A percentile compares a stretch with the other conserved stretches of the same genome.
Evolutionary conservation across 2,113 vertebrate species (phyloP).

Genomic region (Ageneiosus marmoratus): DNA sequence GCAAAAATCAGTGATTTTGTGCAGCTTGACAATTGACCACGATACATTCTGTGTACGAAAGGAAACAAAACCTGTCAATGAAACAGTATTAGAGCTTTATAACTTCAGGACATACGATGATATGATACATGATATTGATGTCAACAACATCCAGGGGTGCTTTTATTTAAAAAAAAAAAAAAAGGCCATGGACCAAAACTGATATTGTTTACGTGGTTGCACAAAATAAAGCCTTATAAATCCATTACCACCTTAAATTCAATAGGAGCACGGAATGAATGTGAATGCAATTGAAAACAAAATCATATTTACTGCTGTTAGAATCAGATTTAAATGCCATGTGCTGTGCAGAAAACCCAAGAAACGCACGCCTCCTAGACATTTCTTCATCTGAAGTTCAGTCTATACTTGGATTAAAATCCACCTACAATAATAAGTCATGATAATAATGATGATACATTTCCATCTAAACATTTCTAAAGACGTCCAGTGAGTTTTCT

Average conservation of each 20-base stretch:
- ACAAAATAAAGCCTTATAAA: constrained; percentile 38
- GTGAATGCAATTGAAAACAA: not conserved
- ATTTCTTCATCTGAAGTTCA: not conserved
- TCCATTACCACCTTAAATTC: not conserved
- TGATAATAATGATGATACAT: constrained; percentile 8
- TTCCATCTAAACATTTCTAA: constrained; percentile 24
- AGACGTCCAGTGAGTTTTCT: not conserved
- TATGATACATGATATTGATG: not conserved
- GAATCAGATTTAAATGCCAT: not conserved
- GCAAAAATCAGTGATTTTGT: not conserved
- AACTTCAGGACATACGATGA: constrained; percentile 4
- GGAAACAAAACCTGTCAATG: not conserved
- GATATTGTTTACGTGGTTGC: constrained; percentile 35
- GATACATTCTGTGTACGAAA: not conserved
- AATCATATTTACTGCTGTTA: not conserved
- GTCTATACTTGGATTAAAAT: not conserved
- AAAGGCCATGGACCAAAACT: constrained; percentile 49
- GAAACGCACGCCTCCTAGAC: not conserved
- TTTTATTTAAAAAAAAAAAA: constrained; percentile 8
- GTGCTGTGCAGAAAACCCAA: not conserved
- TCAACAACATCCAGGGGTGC: constrained; percentile 31
- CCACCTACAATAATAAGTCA: no score
- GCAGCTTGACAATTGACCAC: not conserved
- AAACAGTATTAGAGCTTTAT: constrained; percentile 46
- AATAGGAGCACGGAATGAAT: not conserved